Evolutionary conservation across 1,140 invertebrate genomes (phyloP).

Genomic region (Drosophila lowei): DNA sequence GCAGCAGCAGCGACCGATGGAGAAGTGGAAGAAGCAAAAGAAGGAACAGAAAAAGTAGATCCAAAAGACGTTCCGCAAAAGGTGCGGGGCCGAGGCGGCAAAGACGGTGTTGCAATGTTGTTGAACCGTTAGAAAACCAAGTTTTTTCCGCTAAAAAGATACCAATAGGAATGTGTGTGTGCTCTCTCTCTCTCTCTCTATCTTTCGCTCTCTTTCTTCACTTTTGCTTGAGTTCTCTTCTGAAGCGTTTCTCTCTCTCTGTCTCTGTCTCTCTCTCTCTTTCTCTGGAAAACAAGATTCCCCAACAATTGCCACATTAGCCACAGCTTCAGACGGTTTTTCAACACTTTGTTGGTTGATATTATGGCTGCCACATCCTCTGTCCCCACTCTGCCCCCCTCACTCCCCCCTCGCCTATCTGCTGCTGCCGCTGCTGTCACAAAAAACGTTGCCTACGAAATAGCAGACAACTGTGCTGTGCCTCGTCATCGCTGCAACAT

Average conservation of each 20-base stretch:
- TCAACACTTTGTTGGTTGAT: constrained; percentile 38
- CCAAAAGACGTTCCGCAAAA: too few relatives aligned
- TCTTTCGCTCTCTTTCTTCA: constrained; percentile 21
- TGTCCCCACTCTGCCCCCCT: background rate
- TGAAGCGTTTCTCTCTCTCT: constrained; percentile 32
- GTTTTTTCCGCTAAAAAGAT: background rate
- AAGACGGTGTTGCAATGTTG: constrained; percentile 43
- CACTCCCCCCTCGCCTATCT: too few relatives aligned
- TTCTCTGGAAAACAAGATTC: constrained; percentile 58
- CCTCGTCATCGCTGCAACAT: too few relatives aligned
- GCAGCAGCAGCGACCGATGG: constrained; percentile 27
- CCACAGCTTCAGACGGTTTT: constrained; percentile 50
- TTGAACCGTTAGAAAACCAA: too few relatives aligned
- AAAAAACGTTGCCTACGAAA: too few relatives aligned
- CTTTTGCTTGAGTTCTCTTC: constrained; percentile 40
- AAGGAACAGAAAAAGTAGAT: too few relatives aligned
- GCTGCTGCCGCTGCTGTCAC: too few relatives aligned
- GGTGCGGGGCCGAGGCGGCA: background rate
- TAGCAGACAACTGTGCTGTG: too few relatives aligned
- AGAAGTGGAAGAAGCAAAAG: constrained; percentile 4
- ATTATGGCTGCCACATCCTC: constrained; percentile 9
- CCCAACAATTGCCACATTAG: constrained; percentile 67
- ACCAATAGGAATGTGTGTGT: constrained; percentile 30
- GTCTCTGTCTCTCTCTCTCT: constrained; percentile 1
- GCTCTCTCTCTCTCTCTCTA: constrained; percentile 3